Base-by-base conservation (phyloP, 2,797 vertebrate genomes). In the Nannoperca obscura region DNA sequence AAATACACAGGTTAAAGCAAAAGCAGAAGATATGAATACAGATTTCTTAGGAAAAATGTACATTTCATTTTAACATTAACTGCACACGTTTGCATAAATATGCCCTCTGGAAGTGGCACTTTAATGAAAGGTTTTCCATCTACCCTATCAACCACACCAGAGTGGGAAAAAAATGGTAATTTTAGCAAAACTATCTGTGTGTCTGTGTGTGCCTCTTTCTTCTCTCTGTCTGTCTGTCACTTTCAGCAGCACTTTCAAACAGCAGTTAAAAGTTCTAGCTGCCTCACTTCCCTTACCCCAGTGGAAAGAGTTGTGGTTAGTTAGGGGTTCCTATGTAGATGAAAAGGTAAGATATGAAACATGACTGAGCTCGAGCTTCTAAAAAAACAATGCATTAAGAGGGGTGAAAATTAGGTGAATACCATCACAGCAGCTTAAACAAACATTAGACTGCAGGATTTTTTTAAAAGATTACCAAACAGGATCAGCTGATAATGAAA, bases 281-380 rank as follows among this genome's bases (percentile, higher is more conserved):
- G 74, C 72, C 68, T 88, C 87, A 91, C 91, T 91, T 91, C 93
- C 91, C 92, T 93, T 89, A 90, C 91, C 89, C 86, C 89, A 90
- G 93, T 94, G 95, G 95, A 96, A 96, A 96, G 90, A 91, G 87
- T 83, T 95, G 96, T 59, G 90, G 96, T 96, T 95, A 89, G 81
- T 93, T 90, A 92, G 89, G 91, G 91, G 93, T 94, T 93, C 76
- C 64, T 93, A 80, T 88, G 82, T 78, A 90, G 93, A 94, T 94
- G 50, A 92, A 82, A 85, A 71, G 44, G 60, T 74, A 55, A 74
- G 90, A 94, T 89, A 86, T 32, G 54, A 79, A 82, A 80, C 83
- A 87, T 86, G 85, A 89, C 88, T 78, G 84, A 83, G 85, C 84
- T 64, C 5, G 0, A 76, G 54, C 64, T 57, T 71, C 55, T 58